Base-by-base conservation (phyloP, 1,140 invertebrate species). In the Microplitis demolitor region DNA sequence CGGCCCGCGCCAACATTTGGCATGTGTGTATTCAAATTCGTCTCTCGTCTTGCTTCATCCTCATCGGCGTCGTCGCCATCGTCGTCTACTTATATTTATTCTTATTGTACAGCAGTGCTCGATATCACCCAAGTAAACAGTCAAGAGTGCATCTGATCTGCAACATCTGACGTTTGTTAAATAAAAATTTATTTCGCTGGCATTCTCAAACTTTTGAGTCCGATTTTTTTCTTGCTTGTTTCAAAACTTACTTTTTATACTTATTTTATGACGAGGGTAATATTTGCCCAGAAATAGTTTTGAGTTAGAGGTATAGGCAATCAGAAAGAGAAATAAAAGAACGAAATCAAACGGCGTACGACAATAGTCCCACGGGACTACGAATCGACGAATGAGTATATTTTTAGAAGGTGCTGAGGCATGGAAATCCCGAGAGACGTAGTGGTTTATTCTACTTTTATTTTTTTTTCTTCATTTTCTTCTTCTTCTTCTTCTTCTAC, bases 1-100 rank as follows among this genome's bases (percentile, higher is more conserved):
- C 16, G 56, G 58, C 31, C 62, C 66, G 73, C 61, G 64, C 69
- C 72, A 77, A 80, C 79, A 77, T 80, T 81, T 80, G 82, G 80
- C 82, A 82, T 83, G 80, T 82, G 79, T 78, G 83, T 83, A 84
- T 80, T 80, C 79, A 80, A 80, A 80, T 80, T 72, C 74, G 66
- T 66, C 71, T 62, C 45, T 66, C 45, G 58, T 45, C 39, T 45
- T 45, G 39, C 39, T 45, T 45, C 5, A 11, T 45, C 39, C 39
- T 45, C 39, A 45, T 45, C 39, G 6, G 6, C 39, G 39, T 58
- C 34, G 11, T 45, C 39, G 11, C 6, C 5, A 6, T 45, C 39
- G 24, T 54, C 50, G 64, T 66, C 64, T 66, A 45, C 39, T 45
- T 45, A 45, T 45, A 45, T 45, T 45, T 45, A 45, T 45, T 45